These are phyloP conservation scores for Montipora capricornis DNA, from an alignment of 64 coral and sea anemone genomes.

Conservation along the genomic window DNA sequence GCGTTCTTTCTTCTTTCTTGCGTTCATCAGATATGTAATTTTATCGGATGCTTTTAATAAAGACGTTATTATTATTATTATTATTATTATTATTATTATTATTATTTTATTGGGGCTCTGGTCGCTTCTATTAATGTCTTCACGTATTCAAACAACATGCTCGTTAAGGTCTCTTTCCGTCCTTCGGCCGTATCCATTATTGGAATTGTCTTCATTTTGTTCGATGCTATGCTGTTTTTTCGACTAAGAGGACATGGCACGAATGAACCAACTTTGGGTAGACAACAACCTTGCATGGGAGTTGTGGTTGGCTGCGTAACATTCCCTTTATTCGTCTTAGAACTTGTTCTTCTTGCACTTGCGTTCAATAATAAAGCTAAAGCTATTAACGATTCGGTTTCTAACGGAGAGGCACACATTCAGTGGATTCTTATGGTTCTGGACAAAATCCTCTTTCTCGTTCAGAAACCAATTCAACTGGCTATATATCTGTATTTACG, in stretches of 20 bases:
- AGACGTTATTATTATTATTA: too few species aligned
- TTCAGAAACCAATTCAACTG: conserved; percentile 59
- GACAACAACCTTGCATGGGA: conserved; percentile 77
- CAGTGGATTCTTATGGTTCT: background rate
- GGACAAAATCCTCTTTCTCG: conserved; percentile 27
- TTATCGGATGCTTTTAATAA: too few species aligned
- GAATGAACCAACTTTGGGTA: conserved; percentile 8
- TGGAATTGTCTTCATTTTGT: conserved; percentile 45
- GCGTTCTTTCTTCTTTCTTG: conserved; percentile 8
- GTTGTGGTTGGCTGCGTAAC: conserved; percentile 51
- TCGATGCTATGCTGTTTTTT: conserved; percentile 59
- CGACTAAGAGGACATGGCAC: background rate
- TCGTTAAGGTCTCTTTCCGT: conserved; percentile 47
- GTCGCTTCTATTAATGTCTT: conserved; percentile 52
- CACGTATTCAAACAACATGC: conserved; percentile 9
- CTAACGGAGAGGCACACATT: background rate
- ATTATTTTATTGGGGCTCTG: conserved; percentile 44
- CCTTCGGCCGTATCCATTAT: conserved; percentile 6
- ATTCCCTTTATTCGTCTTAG: conserved; percentile 61
- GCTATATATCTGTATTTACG: conserved; percentile 37
- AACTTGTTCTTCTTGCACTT: conserved; percentile 32
- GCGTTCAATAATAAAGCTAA: background rate
- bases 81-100: too few species aligned
- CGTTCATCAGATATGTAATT: too few species aligned
- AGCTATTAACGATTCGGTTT: too few species aligned